Base-by-base conservation (phyloP, 2,113 vertebrate species). In the Lampris megalopsis region DNA sequence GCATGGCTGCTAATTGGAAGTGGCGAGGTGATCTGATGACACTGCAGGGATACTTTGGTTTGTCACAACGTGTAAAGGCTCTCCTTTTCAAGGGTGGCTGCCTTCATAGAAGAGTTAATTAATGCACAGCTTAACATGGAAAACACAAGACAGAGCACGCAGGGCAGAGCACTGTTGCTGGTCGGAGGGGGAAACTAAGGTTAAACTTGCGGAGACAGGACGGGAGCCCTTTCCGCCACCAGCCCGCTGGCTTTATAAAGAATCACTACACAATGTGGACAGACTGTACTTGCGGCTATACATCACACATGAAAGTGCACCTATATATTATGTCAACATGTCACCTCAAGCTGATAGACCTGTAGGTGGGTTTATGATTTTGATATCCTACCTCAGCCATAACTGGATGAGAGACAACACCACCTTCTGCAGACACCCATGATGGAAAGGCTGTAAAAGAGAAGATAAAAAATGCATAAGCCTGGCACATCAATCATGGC, bases 1-100 rank as follows among this genome's bases (percentile, higher is more conserved):
- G 68, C 63, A 80, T 73, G 75, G 59, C 70, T 63, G 36, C 81
- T 90, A 92, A 92, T 91, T 90, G 81, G 74, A 92, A 88, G 91
- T 83, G 91, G 84, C 78, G 69, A 79, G 75, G 83, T 91, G 89
- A 94, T 90, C 87, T 89, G 83, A 92, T 91, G 86, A 87, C 90
- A 90, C 92, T 67, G 79, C 73, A 4, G 89, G 90, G 91, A 90
- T 76, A 87, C 89, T 90, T 64, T 72, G 85, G 87, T 87, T 93
- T 94, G 90, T 94, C 92, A 94, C 77, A 91, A 86, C 73, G 81
- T 67, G 87, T 92, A 83, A 92, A 83, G 75, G 54, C 56, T 52
- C 38, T 79, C 63, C 64, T 68, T 80, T 89, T 93, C 77, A 88
- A 80, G 89, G 83, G 71, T 88, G 85, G 82, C 80, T 89, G 85